Conservation (phyloP, 1,140 invertebrate species). For the Caligus rogercresseyi region DNA sequence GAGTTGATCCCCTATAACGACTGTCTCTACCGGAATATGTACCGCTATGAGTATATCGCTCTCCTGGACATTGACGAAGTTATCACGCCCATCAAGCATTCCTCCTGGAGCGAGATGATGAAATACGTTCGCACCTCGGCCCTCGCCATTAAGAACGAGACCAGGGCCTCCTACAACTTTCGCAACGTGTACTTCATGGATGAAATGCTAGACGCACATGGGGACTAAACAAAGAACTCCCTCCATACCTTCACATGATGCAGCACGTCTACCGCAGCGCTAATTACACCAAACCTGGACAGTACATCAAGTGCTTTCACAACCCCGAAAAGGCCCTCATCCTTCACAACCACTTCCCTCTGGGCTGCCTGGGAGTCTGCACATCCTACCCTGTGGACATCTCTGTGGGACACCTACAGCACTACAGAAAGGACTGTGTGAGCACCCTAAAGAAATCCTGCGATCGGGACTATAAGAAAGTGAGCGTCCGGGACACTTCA, state of each 20-base stretch:
- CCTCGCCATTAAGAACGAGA: constrained; percentile 45
- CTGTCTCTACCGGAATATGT: constrained; percentile 81
- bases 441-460: constrained; percentile 69
- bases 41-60: constrained; percentile 71
- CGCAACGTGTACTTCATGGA: constrained; percentile 88
- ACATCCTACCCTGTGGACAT: constrained; percentile 68
- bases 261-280: constrained; percentile 74
- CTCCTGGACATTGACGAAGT: constrained; percentile 84
- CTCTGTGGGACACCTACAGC: constrained; percentile 66
- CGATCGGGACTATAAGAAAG: constrained; percentile 52
- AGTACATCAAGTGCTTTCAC: constrained; percentile 86
- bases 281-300: constrained; percentile 80
- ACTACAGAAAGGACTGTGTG: constrained; percentile 80
- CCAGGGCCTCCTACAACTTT: constrained; percentile 67
- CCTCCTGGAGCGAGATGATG: constrained; percentile 62
- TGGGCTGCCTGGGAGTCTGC: constrained; percentile 65
- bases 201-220: constrained; percentile 56
- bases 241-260: constrained; percentile 78
- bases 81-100: constrained; percentile 66
- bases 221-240: constrained; percentile 56
- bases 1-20: constrained; percentile 93
- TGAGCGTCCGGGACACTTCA: constrained; percentile 61
- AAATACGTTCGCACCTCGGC: constrained; percentile 46
- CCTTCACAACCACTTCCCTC: constrained; percentile 78
- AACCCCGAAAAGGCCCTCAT: constrained; percentile 70